Conservation (phyloP, 2,888 invertebrate species). For the Tridacna crocea region DNA sequence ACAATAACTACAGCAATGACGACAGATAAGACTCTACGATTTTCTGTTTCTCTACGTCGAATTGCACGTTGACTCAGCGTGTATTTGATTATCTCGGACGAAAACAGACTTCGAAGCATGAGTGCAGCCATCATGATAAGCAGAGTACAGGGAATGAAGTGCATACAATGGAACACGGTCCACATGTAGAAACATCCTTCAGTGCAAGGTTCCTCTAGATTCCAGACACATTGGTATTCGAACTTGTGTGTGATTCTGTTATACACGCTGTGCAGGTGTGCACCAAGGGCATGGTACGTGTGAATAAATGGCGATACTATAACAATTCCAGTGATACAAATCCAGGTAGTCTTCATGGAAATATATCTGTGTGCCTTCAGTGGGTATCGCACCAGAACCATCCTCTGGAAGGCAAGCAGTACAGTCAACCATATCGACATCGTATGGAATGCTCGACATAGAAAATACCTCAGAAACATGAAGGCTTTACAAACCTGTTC, state of each 20-base stretch:
- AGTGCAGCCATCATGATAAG: conserved; percentile 38
- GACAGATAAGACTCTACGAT: conserved; percentile 45
- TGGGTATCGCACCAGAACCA: conserved; percentile 47
- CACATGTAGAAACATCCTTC: conserved; percentile 32
- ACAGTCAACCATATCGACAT: conserved; percentile 61
- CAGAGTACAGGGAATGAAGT: conserved; percentile 48
- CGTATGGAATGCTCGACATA: conserved; percentile 50
- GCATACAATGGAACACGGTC: conserved; percentile 26
- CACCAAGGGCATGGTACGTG: conserved; percentile 29
- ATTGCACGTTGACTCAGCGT: not conserved
- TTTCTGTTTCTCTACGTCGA: conserved; percentile 12
- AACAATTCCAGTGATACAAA: conserved; percentile 25
- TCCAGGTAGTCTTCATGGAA: conserved; percentile 13
- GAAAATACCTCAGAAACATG: conserved; percentile 28
- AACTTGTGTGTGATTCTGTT: not conserved
- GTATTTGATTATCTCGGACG: not conserved
- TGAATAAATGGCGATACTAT: conserved; percentile 26
- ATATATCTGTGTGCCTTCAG: conserved; percentile 25
- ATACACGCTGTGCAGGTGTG: conserved; percentile 19
- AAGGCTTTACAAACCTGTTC: conserved; percentile 28
- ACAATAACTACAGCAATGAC: conserved; percentile 48
- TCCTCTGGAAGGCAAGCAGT: conserved; percentile 51
- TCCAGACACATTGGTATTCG: conserved; percentile 23
- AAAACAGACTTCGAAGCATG: conserved; percentile 28
- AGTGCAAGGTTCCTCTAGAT: conserved; percentile 17